Base-by-base conservation (phyloP, 1,140 invertebrate genomes). In the Ceratosolen solmsi region DNA sequence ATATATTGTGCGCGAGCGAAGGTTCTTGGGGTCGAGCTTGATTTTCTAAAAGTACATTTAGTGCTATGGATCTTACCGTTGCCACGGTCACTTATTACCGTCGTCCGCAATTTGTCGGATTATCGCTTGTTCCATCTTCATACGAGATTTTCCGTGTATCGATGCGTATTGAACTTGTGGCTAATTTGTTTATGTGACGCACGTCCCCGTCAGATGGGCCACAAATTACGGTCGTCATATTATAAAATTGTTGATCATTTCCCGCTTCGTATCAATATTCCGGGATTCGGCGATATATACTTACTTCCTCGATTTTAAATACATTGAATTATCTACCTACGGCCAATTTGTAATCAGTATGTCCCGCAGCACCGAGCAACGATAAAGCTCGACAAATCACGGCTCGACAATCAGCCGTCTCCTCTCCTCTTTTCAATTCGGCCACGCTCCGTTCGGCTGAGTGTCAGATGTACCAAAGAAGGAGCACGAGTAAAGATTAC, bases 311-410 rank as follows among this genome's bases (percentile, higher is more conserved):
- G n/a, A 30, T 17, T 3, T 73, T 7, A 73, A 51, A 73, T 70
- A 11, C 68, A 30, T 70, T 13, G 33, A 46, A 46, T n/a, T 46
- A 36, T 46, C 38, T 22, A 54, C 17, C n/a, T n/a, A 49, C 20
- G 74, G 70, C 27, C 78, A 63, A 60, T 46, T 73, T 73, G 78
- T 73, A 60, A 80, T 80, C 78, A 73, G 78, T 58, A 79, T 56
- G 54, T 70, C 38, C 56, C 36, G 71, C 54, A 80, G 70, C 49
- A 20, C 27, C n/a, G 20, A 20, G 49, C 70, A 72, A 36, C 79
- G 46, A 49, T 33, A 74, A 70, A 74, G 68, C 20, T 38, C 36
- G 38, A 38, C 22, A 75, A 79, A 77, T 82, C 54, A 72, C 25
- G 22, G 17, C 63, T 74, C 38, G n/a, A n/a, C n/a, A n/a, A n/a